These are phyloP conservation scores for Emydocephalus ijimae DNA, from an alignment of 2,113 vertebrate genomes.

Conservation along the genomic window DNA sequence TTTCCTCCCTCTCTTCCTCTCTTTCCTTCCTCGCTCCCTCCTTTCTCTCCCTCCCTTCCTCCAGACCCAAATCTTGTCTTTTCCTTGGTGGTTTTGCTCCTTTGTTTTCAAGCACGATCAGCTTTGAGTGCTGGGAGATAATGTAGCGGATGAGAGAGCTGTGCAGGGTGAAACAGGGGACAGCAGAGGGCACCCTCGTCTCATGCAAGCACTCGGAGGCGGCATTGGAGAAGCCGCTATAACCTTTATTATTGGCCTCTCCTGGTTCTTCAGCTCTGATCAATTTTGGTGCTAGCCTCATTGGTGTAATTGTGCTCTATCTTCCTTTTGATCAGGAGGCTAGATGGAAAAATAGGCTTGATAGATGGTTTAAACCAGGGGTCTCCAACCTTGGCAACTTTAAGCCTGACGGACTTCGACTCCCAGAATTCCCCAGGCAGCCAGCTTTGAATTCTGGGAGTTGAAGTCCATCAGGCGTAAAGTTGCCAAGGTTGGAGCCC, in stretches of 20 bases:
- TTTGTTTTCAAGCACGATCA: not conserved
- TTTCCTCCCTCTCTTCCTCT: not conserved
- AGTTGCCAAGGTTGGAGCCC: no score
- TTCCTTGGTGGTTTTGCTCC: not conserved
- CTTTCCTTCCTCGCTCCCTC: no score
- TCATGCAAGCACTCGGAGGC: not conserved
- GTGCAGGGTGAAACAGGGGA: not conserved
- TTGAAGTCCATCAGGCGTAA: no score
- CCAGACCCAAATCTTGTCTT: no score
- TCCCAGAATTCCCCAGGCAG: no score
- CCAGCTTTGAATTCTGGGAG: no score
- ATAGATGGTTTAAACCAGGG: not conserved
- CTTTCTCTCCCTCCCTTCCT: no score
- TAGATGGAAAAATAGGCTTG: not conserved
- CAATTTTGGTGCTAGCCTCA: not conserved
- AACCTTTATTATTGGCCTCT: not conserved
- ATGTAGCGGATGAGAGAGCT: not conserved
- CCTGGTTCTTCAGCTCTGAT: fast-evolving
- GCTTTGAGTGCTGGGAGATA: not conserved
- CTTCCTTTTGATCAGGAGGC: not conserved
- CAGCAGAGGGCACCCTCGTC: not conserved
- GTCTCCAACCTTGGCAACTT: no score
- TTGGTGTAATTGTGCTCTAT: not conserved
- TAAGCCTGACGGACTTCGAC: no score
- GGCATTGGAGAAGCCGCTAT: not conserved